Percentiles rank a stretch among this genome's conserved stretches.
These are phyloP conservation scores for Dicerorhinus sumatrensis DNA, from an alignment of 2,113 vertebrate species.

Conservation along the genomic window DNA sequence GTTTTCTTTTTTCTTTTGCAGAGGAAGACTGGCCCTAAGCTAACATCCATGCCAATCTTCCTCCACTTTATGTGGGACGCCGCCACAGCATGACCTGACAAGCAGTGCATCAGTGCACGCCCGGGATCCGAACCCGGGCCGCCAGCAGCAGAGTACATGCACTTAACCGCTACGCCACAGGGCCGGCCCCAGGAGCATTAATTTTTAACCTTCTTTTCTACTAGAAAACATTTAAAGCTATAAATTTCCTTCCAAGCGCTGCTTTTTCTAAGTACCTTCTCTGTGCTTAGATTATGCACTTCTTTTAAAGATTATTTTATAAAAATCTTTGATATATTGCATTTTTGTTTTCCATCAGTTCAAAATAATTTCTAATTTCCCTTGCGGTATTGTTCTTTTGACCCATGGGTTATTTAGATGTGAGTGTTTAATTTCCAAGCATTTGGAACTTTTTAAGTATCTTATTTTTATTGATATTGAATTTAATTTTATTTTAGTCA, in stretches of 20 bases:
- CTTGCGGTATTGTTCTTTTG: background rate
- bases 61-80: too few species aligned
- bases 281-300: background rate
- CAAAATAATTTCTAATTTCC: constrained; percentile 15
- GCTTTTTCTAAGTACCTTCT: constrained; percentile 25
- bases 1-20: too few species aligned
- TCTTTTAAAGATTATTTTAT: background rate
- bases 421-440: constrained; percentile 20
- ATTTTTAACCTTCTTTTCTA: background rate
- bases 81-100: too few species aligned
- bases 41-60: too few species aligned
- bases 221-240: constrained; percentile 14
- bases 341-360: constrained; percentile 31
- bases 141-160: too few species aligned
- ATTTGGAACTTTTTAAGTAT: background rate
- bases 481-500: constrained; percentile 37
- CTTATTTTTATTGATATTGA: constrained; percentile 25
- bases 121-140: too few species aligned
- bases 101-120: too few species aligned
- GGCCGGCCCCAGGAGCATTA: background rate
- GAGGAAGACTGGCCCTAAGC: too few species aligned
- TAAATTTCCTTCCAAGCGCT: background rate
- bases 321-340: background rate
- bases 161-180: too few species aligned
- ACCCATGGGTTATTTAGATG: background rate